Conservation (phyloP, 2,797 vertebrate genomes). For the Siniperca undulata region DNA sequence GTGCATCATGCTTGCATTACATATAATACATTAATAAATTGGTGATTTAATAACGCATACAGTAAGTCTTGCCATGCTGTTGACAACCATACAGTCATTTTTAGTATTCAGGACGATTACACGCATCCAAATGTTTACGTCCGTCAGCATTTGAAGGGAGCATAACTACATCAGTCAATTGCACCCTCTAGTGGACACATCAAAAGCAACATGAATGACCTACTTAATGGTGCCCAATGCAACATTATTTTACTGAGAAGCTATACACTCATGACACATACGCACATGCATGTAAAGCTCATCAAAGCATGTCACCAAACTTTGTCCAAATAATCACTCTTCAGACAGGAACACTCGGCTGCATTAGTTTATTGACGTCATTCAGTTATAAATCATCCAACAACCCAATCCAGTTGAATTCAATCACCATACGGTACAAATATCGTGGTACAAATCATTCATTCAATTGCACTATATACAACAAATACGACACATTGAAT, state of each 20-base stretch:
- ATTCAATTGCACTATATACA: conserved; percentile 60
- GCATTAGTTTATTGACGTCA: conserved; percentile 69
- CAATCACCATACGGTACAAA: conserved; percentile 72
- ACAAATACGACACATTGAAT: conserved; percentile 66
- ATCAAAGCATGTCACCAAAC: neutral
- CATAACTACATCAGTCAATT: neutral
- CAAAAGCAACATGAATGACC: neutral
- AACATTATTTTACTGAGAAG: neutral
- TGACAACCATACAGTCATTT: neutral
- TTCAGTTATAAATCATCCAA: conserved; percentile 54
- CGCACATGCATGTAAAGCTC: too few relatives aligned
- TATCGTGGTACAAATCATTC: conserved; percentile 70
- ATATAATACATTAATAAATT: neutral
- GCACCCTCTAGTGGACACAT: conserved; percentile 30
- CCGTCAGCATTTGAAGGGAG: neutral
- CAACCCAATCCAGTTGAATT: conserved; percentile 7
- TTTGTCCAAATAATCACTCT: neutral
- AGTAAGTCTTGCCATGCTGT: neutral
- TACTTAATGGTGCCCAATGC: neutral
- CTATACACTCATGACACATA: too few relatives aligned
- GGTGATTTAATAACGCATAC: neutral
- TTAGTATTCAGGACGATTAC: neutral
- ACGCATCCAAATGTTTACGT: accelerated
- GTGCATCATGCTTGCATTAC: neutral
- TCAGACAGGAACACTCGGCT: neutral